Evolutionary conservation across 1,140 invertebrate genomes (phyloP).

Genomic region (Cotesia chilonis): DNA sequence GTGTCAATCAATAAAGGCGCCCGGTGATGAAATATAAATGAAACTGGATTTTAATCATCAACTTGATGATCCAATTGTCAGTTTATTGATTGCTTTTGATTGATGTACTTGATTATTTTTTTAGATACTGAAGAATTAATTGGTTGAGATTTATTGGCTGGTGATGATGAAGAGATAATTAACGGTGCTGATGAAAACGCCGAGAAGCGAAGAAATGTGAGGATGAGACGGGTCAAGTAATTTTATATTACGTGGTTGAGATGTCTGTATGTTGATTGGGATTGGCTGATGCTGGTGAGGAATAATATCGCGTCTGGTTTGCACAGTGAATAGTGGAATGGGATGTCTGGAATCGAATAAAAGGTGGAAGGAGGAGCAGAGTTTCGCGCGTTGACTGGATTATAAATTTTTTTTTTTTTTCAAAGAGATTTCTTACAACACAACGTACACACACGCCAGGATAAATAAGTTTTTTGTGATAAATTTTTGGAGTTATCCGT

Average conservation of each 20-base stretch:
- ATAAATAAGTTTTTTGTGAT: neutral
- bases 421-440: neutral
- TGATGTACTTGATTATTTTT: no score
- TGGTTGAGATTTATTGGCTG: no score
- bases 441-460: no score
- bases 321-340: slow-evolving; percentile 38
- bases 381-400: slow-evolving; percentile 61
- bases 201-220: no score
- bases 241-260: slow-evolving; percentile 18
- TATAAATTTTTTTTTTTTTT: slow-evolving; percentile 39
- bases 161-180: no score
- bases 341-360: slow-evolving; percentile 60
- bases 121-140: no score
- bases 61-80: no score
- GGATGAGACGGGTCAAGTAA: neutral
- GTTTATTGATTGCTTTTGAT: no score
- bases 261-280: slow-evolving; percentile 14
- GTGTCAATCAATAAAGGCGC: neutral
- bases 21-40: neutral
- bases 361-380: slow-evolving; percentile 55
- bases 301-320: slow-evolving; percentile 23
- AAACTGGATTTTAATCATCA: neutral
- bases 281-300: slow-evolving; percentile 23
- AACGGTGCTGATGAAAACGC: no score
- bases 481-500: slow-evolving; percentile 39